Evolutionary conservation across 1,140 invertebrate species (phyloP).

Genomic region (Dendrolimus punctatus): DNA sequence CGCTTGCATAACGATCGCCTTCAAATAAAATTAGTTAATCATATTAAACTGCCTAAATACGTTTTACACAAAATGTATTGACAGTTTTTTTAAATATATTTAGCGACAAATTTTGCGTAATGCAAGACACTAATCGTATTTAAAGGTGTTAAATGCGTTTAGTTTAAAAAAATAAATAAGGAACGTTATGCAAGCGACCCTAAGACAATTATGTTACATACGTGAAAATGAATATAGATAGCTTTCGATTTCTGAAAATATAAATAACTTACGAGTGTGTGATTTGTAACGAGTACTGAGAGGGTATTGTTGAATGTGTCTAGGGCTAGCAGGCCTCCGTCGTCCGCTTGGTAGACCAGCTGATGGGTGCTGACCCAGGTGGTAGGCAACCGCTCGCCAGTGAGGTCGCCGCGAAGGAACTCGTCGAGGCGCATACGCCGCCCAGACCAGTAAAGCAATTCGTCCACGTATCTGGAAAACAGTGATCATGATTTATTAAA

Average conservation of each 20-base stretch:
- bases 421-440: conserved; percentile 86
- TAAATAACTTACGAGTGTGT: conserved; percentile 79
- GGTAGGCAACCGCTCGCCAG: conserved; percentile 80
- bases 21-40: too few species aligned
- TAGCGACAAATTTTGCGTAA: too few species aligned
- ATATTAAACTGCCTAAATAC: too few species aligned
- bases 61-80: too few species aligned
- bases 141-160: too few species aligned
- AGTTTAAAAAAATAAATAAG: too few species aligned
- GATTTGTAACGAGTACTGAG: conserved; percentile 85
- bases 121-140: too few species aligned
- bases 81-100: too few species aligned
- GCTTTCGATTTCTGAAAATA: background rate
- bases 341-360: conserved; percentile 88
- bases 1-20: too few species aligned
- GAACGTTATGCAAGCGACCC: too few species aligned
- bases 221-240: background rate
- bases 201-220: background rate
- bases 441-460: conserved; percentile 88
- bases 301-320: conserved; percentile 83
- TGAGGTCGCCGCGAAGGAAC: conserved; percentile 83
- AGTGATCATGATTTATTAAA: too few species aligned
- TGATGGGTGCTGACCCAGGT: conserved; percentile 85
- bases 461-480: conserved; percentile 82
- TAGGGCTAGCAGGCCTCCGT: conserved; percentile 83